Conservation (phyloP, 2,113 vertebrate species). For the Suncus etruscus region DNA sequence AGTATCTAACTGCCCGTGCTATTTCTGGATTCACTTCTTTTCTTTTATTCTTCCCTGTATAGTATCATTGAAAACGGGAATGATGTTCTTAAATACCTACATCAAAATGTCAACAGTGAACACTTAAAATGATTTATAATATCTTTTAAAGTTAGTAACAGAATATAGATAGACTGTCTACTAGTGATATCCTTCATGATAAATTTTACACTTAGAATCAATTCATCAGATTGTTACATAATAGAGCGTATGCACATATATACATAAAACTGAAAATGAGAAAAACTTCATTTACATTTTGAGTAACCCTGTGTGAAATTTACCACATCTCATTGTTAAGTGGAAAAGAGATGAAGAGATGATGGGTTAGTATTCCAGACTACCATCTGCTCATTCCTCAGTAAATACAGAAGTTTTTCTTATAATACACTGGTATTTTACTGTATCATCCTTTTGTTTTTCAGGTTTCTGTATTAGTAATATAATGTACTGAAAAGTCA, state of each 20-base stretch:
- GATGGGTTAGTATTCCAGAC: not conserved
- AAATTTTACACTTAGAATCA: not conserved
- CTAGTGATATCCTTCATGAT: not conserved
- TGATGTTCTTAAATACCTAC: not conserved
- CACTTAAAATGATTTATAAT: not conserved
- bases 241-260: not conserved
- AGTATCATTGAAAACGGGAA: not conserved
- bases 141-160: not conserved
- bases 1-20: too few species aligned
- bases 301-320: not conserved
- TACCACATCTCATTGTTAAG: not conserved
- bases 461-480: not conserved
- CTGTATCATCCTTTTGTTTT: not conserved
- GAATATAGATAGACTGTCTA: not conserved
- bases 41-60: not conserved
- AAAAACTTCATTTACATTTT: not conserved
- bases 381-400: not conserved
- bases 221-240: not conserved
- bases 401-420: not conserved
- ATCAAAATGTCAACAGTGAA: not conserved
- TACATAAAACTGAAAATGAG: conserved; percentile 6
- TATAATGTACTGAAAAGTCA: not conserved
- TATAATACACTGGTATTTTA: not conserved
- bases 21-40: not conserved
- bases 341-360: not conserved